Conservation (phyloP, 2,888 invertebrate genomes). For the Lasioglossum calceatum region DNA sequence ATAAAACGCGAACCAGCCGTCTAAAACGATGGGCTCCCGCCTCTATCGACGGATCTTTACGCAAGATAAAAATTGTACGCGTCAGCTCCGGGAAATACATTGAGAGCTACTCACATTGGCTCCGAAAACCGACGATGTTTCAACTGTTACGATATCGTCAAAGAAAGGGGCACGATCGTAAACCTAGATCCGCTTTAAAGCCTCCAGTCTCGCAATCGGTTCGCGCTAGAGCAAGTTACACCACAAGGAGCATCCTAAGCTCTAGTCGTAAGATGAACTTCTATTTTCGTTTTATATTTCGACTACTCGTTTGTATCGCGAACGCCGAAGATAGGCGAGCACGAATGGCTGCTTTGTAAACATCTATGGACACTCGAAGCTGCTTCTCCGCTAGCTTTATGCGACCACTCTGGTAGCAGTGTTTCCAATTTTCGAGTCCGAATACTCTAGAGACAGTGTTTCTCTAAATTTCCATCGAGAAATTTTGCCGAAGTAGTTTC, state of each 20-base stretch:
- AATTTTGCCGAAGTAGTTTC: not conserved
- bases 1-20: not conserved
- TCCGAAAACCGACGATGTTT: not conserved
- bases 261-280: not conserved
- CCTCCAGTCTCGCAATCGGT: not conserved
- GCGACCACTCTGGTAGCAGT: not conserved
- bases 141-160: not conserved
- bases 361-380: not conserved
- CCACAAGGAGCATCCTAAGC: not conserved
- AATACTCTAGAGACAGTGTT: too few species aligned
- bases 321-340: not conserved
- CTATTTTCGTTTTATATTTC: not conserved
- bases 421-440: not conserved
- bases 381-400: not conserved
- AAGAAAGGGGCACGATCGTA: not conserved
- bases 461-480: too few species aligned
- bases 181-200: not conserved
- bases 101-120: not conserved
- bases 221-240: not conserved
- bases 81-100: not conserved
- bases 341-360: slow-evolving; percentile 14
- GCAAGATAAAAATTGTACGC: not conserved
- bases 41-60: not conserved
- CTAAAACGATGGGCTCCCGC: not conserved
- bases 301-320: not conserved